These are phyloP conservation scores for Sminthurides aquaticus DNA, from an alignment of 2,888 invertebrate species.

Conservation along the genomic window DNA sequence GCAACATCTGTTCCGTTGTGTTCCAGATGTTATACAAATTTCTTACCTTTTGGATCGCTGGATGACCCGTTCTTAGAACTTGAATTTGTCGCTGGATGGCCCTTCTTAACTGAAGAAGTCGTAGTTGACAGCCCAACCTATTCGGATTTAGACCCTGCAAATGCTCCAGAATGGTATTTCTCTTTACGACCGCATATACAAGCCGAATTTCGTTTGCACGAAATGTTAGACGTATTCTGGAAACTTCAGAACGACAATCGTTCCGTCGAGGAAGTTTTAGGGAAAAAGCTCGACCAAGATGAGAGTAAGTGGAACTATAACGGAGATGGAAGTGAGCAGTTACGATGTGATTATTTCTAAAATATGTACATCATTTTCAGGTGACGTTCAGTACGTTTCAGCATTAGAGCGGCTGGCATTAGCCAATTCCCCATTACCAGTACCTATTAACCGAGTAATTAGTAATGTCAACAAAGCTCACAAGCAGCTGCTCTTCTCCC, in stretches of 20 bases:
- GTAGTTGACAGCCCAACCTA: slow-evolving; percentile 80
- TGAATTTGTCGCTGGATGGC: slow-evolving; percentile 66
- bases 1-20: slow-evolving; percentile 17
- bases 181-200: slow-evolving; percentile 45
- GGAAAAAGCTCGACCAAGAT: slow-evolving; percentile 48
- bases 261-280: slow-evolving; percentile 53
- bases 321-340: background rate
- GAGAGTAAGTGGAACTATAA: slow-evolving; percentile 1
- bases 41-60: slow-evolving; percentile 39
- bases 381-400: slow-evolving; percentile 43
- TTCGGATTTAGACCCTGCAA: slow-evolving; percentile 76
- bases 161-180: slow-evolving; percentile 65
- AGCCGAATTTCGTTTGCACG: slow-evolving; percentile 65
- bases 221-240: slow-evolving; percentile 65
- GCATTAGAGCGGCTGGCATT: slow-evolving; percentile 47
- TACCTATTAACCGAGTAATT: slow-evolving; percentile 33
- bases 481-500: slow-evolving; percentile 32
- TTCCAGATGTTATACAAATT: slow-evolving; percentile 27
- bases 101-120: slow-evolving; percentile 71
- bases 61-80: slow-evolving; percentile 40
- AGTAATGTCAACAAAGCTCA: slow-evolving; percentile 33
- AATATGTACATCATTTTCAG: slow-evolving; percentile 26
- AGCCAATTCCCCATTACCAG: slow-evolving; percentile 44
- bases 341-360: background rate
- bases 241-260: slow-evolving; percentile 53